A percentile compares a stretch with the other conserved stretches of the same genome.
Conservation (phyloP, 2,797 vertebrate species). For the Miichthys miiuy region DNA sequence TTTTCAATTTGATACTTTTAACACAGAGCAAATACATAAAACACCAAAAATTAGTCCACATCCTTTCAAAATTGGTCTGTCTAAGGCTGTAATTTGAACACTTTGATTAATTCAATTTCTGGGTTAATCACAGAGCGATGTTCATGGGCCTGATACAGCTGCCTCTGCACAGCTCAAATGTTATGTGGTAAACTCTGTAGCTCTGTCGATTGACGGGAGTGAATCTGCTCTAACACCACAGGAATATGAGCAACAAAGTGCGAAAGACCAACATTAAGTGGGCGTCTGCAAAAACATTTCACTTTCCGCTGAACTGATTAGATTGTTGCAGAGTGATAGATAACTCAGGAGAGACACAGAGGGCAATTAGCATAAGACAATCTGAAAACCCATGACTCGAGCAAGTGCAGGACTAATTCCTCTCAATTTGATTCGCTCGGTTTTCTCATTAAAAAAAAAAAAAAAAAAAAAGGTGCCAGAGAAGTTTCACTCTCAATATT, state of each 20-base stretch:
- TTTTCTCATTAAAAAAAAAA: slow-evolving; percentile 38
- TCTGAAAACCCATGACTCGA: background rate
- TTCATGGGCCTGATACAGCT: background rate
- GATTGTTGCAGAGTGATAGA: slow-evolving; percentile 52
- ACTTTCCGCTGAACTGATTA: slow-evolving; percentile 73
- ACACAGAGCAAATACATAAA: background rate
- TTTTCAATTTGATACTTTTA: background rate
- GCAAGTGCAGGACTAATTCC: slow-evolving; percentile 16
- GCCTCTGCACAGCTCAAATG: slow-evolving; percentile 7
- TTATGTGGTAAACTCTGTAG: slow-evolving; percentile 32
- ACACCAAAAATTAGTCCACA: background rate
- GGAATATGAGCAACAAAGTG: slow-evolving; percentile 60
- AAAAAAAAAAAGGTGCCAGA: background rate
- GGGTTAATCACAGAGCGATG: background rate
- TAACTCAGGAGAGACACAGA: background rate
- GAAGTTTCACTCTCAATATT: slow-evolving; percentile 30
- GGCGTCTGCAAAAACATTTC: slow-evolving; percentile 74
- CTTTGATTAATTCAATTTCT: background rate
- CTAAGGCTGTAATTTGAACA: background rate
- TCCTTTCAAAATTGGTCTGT: background rate
- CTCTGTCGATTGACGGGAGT: slow-evolving; percentile 33
- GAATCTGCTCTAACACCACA: slow-evolving; percentile 63
- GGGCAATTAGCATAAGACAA: slow-evolving; percentile 24
- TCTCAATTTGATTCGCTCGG: slow-evolving; percentile 35
- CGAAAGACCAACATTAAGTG: slow-evolving; percentile 68